These are phyloP conservation scores for Sylvicola cinctus DNA, from an alignment of 2,888 invertebrate species.

Conservation along the genomic window DNA sequence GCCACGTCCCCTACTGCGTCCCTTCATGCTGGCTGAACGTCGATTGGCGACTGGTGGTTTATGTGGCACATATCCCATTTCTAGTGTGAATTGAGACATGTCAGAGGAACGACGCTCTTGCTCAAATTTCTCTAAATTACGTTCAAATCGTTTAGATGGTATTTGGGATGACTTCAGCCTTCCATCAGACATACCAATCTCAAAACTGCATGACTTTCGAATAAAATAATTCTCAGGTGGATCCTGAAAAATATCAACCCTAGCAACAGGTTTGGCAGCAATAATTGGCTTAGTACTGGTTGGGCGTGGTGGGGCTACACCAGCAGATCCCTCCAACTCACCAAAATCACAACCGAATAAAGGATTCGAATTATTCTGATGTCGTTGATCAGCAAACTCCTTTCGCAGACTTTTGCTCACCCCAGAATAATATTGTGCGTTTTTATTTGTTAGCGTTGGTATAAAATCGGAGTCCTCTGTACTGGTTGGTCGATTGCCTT, in stretches of 20 bases:
- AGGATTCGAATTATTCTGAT: constrained; percentile 10
- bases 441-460: constrained; percentile 20
- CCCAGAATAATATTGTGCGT: constrained; percentile 20
- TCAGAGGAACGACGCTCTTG: constrained; percentile 30
- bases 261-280: constrained; percentile 15
- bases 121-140: constrained; percentile 39
- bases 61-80: constrained; percentile 40
- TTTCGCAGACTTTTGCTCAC: constrained; percentile 24
- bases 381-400: constrained; percentile 23
- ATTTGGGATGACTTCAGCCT: constrained; percentile 3
- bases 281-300: constrained; percentile 18
- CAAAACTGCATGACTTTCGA: constrained; percentile 18
- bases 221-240: constrained; percentile 7
- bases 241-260: constrained; percentile 5
- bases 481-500: background rate
- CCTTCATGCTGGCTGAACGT: constrained; percentile 40
- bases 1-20: constrained; percentile 28
- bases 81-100: constrained; percentile 20
- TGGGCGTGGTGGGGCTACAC: constrained; percentile 15
- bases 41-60: constrained; percentile 54
- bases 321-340: constrained; percentile 5
- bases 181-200: constrained; percentile 14
- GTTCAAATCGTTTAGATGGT: constrained; percentile 23
- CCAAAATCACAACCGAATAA: constrained; percentile 12
- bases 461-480: constrained; percentile 16